Base-by-base conservation (phyloP, 1,140 invertebrate species). In the Triops cancriformis region DNA sequence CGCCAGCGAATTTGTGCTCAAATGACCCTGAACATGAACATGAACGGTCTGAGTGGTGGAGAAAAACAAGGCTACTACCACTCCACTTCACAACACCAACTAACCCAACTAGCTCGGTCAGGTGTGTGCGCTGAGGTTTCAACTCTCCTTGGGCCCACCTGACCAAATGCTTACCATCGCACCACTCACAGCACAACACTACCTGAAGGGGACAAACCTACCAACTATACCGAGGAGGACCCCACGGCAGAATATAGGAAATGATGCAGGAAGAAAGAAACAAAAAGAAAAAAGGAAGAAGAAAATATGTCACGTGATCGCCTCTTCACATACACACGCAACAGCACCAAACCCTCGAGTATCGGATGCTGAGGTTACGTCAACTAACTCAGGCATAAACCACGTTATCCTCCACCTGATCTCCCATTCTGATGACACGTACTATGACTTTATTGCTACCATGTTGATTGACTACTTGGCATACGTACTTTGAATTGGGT, bases 81-180 rank as follows among this genome's bases (percentile, higher is more conserved):
- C 51, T 18, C 51, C 51, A 64, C 51, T 64, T 23, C 51, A 64
- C 51, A 64, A 64, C 51, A 64, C 18, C 51, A 64, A 64, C 51
- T 64, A 64, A 64, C 51, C 51, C 51, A 64, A 64, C 51, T 23
- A 64, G 51, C 51, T 64, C 51, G 51, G 51, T 64, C 51, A 64
- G 51, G 51, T 64, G 51, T 64, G 51, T 64, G 51, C 51, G 51
- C 18, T 64, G 51, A 64, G n/a, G 51, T 64, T 64, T 18, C 18
- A 14, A 64, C 51, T 64, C 51, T 18, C 6, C 51, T 64, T 23
- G 10, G 51, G 51, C 51, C n/a, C 51, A 64, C 51, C 51, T 23
- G 51, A 64, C 51, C 23, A 64, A 64, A 64, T 64, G 51, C 51
- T 64, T 64, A 23, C 51, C 51, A 64, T 64, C 51, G 23, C 51